Percentiles rank a stretch among this genome's conserved stretches.
Conservation (phyloP, 2,888 invertebrate genomes). For the Pristionchus entomophagus region DNA sequence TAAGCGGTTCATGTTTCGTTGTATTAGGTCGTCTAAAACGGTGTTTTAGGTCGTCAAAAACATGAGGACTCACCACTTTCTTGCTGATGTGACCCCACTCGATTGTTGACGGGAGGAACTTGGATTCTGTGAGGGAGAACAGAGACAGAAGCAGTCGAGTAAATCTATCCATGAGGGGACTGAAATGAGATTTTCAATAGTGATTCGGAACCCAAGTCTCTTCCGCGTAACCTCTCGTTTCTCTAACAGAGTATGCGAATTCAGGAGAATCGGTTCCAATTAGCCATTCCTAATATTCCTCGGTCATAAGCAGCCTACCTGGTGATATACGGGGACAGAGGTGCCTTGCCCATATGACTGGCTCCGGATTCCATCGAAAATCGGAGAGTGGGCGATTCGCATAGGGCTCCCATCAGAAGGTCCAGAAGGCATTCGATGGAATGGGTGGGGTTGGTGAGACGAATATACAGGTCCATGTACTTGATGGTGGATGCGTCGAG, state of each 20-base stretch:
- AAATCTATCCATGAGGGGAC: slow-evolving; percentile 28
- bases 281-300: too few relatives aligned
- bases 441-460: not conserved
- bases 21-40: too few relatives aligned
- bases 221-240: too few relatives aligned
- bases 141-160: slow-evolving; percentile 10
- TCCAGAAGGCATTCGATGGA: not conserved
- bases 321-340: not conserved
- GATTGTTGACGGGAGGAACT: not conserved
- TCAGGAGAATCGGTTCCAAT: too few relatives aligned
- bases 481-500: not conserved
- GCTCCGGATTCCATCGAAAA: not conserved
- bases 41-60: too few relatives aligned
- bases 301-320: not conserved
- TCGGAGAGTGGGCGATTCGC: not conserved
- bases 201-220: too few relatives aligned
- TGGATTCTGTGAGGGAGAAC: not conserved
- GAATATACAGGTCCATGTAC: not conserved
- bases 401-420: not conserved
- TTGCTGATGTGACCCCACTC: not conserved
- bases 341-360: not conserved
- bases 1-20: too few relatives aligned
- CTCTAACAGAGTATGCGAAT: too few relatives aligned
- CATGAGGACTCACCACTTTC: not conserved
- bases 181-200: not conserved